A percentile compares a stretch with the other conserved stretches of the same genome.
Evolutionary conservation across 2,113 vertebrate genomes (phyloP).

Genomic region (Eulemur rufifrons): DNA sequence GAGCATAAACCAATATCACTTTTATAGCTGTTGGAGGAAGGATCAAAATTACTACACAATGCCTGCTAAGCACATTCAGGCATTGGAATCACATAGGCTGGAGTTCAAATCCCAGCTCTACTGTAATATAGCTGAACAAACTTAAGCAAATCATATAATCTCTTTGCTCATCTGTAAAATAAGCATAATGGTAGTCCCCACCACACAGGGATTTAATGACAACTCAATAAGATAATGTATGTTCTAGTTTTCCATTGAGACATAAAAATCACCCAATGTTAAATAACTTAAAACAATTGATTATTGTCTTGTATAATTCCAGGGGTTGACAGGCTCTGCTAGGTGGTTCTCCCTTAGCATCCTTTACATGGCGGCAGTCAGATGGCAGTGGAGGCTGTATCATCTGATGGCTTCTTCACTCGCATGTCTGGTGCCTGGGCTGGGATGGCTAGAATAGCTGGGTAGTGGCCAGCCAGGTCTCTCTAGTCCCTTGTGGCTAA

Average conservation of each 20-base stretch:
- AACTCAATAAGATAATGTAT: neutral
- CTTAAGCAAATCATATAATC: neutral
- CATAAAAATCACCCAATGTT: neutral
- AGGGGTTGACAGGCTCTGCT: neutral
- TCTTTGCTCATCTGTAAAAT: neutral
- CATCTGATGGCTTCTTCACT: neutral
- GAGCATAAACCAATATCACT: neutral
- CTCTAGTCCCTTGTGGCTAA: neutral
- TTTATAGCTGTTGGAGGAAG: neutral
- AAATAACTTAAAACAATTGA: neutral
- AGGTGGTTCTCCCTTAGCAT: neutral
- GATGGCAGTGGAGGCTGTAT: neutral
- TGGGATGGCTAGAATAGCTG: neutral
- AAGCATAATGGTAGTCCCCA: neutral
- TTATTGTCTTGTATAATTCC: too few species aligned
- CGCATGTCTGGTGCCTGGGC: neutral
- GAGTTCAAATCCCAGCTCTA: neutral
- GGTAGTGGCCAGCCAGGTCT: too few species aligned
- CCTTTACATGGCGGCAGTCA: rapidly evolving
- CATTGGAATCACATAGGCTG: neutral
- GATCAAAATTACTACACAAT: neutral
- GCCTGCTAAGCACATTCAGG: neutral
- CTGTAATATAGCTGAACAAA: too few species aligned
- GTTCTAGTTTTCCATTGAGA: neutral
- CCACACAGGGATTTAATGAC: neutral